Conservation (phyloP, 2,888 invertebrate species). For the Chloroclysta siterata region DNA sequence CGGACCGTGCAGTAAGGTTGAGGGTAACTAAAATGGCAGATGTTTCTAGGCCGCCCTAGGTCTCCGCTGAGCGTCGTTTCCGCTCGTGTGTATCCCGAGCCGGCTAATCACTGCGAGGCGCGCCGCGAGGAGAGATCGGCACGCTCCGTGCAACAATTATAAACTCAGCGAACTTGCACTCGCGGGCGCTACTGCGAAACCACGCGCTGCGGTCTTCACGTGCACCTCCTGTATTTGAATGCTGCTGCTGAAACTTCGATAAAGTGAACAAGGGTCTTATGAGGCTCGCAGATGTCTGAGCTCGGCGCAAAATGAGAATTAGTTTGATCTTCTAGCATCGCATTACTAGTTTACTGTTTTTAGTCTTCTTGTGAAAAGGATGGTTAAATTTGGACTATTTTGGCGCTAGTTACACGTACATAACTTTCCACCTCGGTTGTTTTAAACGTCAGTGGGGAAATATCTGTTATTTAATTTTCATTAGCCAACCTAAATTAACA, state of each 20-base stretch:
- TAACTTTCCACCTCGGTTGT: not conserved
- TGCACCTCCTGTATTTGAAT: not conserved
- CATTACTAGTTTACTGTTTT: not conserved
- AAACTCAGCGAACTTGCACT: conserved; percentile 41
- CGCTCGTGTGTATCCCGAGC: conserved; percentile 19
- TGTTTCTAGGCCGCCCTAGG: not conserved
- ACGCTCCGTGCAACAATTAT: conserved; percentile 37
- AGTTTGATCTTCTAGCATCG: not conserved
- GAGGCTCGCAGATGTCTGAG: not conserved
- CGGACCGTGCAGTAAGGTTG: not conserved
- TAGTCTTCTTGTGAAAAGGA: not conserved
- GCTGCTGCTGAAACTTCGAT: not conserved
- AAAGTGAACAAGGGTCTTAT: not conserved
- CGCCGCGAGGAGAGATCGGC: conserved; percentile 27
- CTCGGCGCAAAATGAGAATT: not conserved
- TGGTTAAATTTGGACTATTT: not conserved
- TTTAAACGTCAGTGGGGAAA: not conserved
- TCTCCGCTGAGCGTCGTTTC: not conserved
- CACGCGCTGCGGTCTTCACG: not conserved
- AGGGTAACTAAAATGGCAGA: not conserved
- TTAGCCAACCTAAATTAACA: no score
- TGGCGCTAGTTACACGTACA: not conserved
- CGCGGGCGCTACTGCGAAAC: conserved; percentile 21
- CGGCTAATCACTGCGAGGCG: conserved; percentile 32
- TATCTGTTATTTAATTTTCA: no score